Base-by-base conservation (phyloP, 2,797 vertebrate genomes). In the Ctenosaura bakeri region DNA sequence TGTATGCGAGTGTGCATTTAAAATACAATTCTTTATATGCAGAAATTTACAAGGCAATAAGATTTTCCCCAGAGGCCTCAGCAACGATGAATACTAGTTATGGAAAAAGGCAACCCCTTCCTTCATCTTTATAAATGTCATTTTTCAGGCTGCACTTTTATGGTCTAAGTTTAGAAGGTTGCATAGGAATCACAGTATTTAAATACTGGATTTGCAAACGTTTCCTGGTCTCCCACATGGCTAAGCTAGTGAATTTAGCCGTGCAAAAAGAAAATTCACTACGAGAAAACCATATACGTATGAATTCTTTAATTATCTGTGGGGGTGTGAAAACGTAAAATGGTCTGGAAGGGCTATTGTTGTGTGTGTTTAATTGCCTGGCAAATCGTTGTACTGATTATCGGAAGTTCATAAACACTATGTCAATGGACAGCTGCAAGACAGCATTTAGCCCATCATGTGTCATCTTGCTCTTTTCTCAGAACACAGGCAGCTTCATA, bases 351-450 rank as follows among this genome's bases (percentile, higher is more conserved):
- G 18, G 18, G 77, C 78, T 2, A 69, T 6, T 35, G 82, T 42
- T 9, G 26, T 18, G 26, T 20, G n/a, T 35, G 73, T 22, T 77
- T 90, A 90, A 76, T 59, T 79, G 83, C 64, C 56, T 89, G 59
- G 80, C 84, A 87, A 87, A 69, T 77, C 16, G 62, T 62, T 78
- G 46, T 46, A 87, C 24, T 35, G 79, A 83, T 91, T 78, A 89
- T 83, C 71, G 88, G 71, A 77, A 91, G 84, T 91, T 89, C 84
- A 91, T 89, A 87, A 87, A 83, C 24, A 78, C 52, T n/a, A 86
- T 87, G 84, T 78, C 88, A 26, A 89, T 83, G 46, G 4, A 83
- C 14, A 38, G 83, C 59, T 22, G 20, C 35, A 78, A 87, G 16
- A 78, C 29, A 7, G 73, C 79, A 79, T 89, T 66, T 64, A 89